A percentile compares a stretch with the other conserved stretches of the same genome.
Evolutionary conservation across 2,888 invertebrate genomes (phyloP).

Genomic region (Danaus chrysippus): DNA sequence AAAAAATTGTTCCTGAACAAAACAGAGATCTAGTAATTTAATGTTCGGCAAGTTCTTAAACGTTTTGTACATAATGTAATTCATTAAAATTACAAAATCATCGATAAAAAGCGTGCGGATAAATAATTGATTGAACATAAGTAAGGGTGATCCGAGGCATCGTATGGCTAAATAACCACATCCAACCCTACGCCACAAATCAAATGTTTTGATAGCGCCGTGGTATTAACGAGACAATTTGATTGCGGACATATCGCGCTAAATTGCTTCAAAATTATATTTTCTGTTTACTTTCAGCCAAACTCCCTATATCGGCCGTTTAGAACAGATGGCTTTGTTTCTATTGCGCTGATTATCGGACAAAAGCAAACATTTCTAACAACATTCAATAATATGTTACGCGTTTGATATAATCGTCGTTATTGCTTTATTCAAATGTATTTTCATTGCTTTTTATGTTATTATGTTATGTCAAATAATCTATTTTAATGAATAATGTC

Average conservation of each 20-base stretch:
- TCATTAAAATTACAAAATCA: conserved; percentile 18
- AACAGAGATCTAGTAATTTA: too few relatives aligned
- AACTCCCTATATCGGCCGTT: conserved; percentile 65
- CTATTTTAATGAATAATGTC: background rate
- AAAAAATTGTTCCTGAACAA: too few relatives aligned
- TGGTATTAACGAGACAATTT: conserved; percentile 79
- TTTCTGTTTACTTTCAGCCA: conserved; percentile 78
- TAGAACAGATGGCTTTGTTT: conserved; percentile 63
- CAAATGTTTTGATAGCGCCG: conserved; percentile 79
- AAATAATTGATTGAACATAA: conserved; percentile 60
- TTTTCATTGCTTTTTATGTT: background rate
- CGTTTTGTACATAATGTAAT: conserved; percentile 1
- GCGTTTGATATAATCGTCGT: background rate
- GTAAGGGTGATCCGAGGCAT: conserved; percentile 65
- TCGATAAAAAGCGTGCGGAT: conserved; percentile 27
- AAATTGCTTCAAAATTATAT: conserved; percentile 80
- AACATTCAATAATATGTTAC: conserved; percentile 14
- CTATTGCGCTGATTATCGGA: conserved; percentile 65
- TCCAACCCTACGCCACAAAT: conserved; percentile 72
- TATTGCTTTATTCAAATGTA: conserved; percentile 1
- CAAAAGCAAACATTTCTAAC: conserved; percentile 28
- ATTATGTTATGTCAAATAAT: background rate
- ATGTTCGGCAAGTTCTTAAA: background rate
- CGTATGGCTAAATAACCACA: conserved; percentile 68
- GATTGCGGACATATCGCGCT: conserved; percentile 78